Evolutionary conservation across 2,113 vertebrate genomes (phyloP).

Genomic region (Haliaeetus leucogaster): DNA sequence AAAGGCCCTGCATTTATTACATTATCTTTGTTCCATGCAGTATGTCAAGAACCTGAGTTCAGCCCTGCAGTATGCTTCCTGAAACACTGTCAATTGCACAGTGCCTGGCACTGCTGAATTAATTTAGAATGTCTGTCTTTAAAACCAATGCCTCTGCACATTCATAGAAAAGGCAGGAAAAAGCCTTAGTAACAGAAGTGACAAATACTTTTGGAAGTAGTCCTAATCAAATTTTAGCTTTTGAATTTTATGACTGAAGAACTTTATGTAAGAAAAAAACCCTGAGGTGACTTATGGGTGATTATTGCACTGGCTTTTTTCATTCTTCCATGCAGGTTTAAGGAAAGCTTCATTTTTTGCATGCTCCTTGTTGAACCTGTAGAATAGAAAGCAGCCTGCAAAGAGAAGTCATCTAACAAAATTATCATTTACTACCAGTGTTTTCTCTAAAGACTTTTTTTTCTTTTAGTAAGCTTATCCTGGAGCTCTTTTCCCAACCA

Average conservation of each 20-base stretch:
- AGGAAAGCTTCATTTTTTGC: background rate
- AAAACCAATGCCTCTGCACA: background rate
- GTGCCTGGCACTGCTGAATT: background rate
- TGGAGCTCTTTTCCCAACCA: background rate
- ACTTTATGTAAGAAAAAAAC: slow-evolving; percentile 35
- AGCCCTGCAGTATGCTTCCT: background rate
- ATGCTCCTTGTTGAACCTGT: background rate
- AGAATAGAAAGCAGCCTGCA: background rate
- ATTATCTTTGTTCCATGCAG: slow-evolving; percentile 15
- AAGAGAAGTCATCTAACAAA: background rate
- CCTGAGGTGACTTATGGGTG: background rate
- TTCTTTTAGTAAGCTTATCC: background rate
- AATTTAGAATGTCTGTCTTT: background rate
- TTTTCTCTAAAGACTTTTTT: background rate
- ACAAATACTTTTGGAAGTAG: slow-evolving; percentile 1
- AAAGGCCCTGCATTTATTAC: background rate
- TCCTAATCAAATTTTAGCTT: slow-evolving; percentile 20
- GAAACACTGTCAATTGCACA: background rate
- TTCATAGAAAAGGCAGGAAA: background rate
- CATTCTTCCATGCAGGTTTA: background rate
- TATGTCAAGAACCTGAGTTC: background rate
- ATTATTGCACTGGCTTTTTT: slow-evolving; percentile 34
- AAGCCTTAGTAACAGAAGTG: background rate
- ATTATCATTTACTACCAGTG: background rate
- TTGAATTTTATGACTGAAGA: slow-evolving; percentile 46